phyloP scores from a whole-genome alignment of 2,888 invertebrate species.

The Xylota sylvarum region DNA sequence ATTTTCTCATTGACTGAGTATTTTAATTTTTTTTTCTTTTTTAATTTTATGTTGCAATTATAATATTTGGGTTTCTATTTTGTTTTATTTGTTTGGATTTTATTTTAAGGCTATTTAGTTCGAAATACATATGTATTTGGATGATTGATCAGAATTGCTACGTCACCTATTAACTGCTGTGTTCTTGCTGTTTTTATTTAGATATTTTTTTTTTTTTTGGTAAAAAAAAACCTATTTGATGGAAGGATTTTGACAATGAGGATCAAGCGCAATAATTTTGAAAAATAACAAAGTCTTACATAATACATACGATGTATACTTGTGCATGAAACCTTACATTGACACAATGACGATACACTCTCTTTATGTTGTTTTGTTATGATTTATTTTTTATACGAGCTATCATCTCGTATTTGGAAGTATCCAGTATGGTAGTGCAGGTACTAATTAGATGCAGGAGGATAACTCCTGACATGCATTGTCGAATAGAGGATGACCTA shows the following conservation, averaged over 20 bases:
- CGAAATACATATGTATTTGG: slow-evolving; percentile 47
- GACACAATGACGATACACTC: slow-evolving; percentile 18
- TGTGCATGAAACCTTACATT: slow-evolving; percentile 54
- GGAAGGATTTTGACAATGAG: slow-evolving; percentile 14
- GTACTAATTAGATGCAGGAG: too few species aligned
- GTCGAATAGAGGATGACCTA: too few species aligned
- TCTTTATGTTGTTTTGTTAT: slow-evolving; percentile 14
- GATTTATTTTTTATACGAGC: not conserved
- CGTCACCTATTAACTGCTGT: slow-evolving; percentile 68
- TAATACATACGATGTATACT: slow-evolving; percentile 17
- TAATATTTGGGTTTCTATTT: slow-evolving; percentile 4
- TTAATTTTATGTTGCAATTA: slow-evolving; percentile 27
- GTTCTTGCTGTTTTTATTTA: slow-evolving; percentile 61
- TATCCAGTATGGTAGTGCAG: too few species aligned
- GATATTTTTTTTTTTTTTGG: slow-evolving; percentile 37
- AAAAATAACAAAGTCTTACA: slow-evolving; percentile 7
- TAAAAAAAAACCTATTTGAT: not conserved
- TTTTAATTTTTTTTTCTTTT: slow-evolving; percentile 17
- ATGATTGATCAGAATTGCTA: slow-evolving; percentile 63
- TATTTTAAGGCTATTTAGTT: slow-evolving; percentile 51
- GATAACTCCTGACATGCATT: too few species aligned
- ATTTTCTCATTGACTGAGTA: slow-evolving; percentile 24
- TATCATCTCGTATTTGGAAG: too few species aligned
- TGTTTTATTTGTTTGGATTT: slow-evolving; percentile 9
- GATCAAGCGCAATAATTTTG: slow-evolving; percentile 32